phyloP scores from a whole-genome alignment of 1,140 invertebrate genomes.

The Bursaphelenchus mucronatus region DNA sequence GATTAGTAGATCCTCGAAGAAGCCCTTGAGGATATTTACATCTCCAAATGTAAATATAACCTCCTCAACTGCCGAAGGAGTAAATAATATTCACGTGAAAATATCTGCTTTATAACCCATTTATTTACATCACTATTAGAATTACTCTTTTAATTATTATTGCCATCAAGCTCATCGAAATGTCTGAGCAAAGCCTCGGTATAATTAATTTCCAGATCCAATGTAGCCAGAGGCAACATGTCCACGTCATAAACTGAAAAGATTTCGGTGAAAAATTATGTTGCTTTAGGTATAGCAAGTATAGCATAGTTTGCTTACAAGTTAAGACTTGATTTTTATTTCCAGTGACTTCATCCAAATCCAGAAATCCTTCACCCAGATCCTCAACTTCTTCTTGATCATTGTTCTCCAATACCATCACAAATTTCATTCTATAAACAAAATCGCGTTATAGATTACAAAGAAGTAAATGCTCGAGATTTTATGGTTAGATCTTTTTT shows the following conservation, averaged over 20 bases:
- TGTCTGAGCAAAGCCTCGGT: constrained; percentile 19
- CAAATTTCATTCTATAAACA: constrained; percentile 19
- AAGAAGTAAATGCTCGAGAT: constrained; percentile 12
- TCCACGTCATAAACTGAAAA: constrained; percentile 32
- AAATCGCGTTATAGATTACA: not conserved
- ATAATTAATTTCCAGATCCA: constrained; percentile 22
- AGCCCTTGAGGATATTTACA: too few species aligned
- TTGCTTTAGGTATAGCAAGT: not conserved
- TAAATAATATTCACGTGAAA: too few species aligned
- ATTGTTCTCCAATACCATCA: constrained; percentile 6
- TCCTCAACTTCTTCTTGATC: constrained; percentile 15
- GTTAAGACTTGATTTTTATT: constrained; percentile 19
- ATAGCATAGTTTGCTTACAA: constrained; percentile 22
- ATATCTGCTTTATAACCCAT: too few species aligned
- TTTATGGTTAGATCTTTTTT: constrained; percentile 2
- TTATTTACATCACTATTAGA: too few species aligned
- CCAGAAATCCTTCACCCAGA: constrained; percentile 28
- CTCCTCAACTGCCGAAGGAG: too few species aligned
- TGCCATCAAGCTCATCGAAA: constrained; percentile 21
- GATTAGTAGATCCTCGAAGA: too few species aligned
- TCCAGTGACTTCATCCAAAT: constrained; percentile 26
- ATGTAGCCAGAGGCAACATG: constrained; percentile 21
- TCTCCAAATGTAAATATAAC: too few species aligned
- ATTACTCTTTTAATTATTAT: too few species aligned
- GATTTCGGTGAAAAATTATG: not conserved